These are phyloP conservation scores for Synergus laeviventris DNA, from an alignment of 2,888 invertebrate genomes.

Conservation along the genomic window DNA sequence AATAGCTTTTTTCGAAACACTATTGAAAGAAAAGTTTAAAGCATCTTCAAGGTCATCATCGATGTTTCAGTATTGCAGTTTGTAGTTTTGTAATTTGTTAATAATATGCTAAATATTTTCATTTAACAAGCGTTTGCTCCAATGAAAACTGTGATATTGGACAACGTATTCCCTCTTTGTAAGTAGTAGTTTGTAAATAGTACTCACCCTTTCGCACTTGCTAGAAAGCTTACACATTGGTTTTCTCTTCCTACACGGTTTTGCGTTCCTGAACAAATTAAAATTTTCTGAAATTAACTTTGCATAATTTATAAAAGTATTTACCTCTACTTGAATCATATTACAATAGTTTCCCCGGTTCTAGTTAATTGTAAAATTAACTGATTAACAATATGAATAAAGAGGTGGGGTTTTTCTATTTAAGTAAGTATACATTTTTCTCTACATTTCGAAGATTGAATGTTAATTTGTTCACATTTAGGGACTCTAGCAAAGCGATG, in stretches of 20 bases:
- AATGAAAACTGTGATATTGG: constrained; percentile 72
- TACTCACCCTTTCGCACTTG: constrained; percentile 1
- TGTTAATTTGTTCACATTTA: constrained; percentile 43
- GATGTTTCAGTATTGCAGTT: background rate
- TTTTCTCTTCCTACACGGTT: background rate
- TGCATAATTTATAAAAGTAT: background rate
- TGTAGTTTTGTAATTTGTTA: constrained; percentile 10
- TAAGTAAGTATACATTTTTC: background rate
- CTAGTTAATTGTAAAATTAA: background rate
- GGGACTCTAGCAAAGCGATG: constrained; percentile 86
- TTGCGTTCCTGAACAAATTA: background rate
- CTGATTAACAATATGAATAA: background rate
- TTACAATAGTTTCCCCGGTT: too few relatives aligned
- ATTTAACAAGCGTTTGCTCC: constrained; percentile 72
- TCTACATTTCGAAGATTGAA: background rate
- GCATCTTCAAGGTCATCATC: constrained; percentile 15
- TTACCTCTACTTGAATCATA: too few relatives aligned
- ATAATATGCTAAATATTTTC: constrained; percentile 55
- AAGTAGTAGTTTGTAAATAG: constrained; percentile 61
- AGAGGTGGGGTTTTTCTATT: background rate
- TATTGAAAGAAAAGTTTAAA: background rate
- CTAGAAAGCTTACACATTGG: background rate
- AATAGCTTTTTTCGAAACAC: background rate
- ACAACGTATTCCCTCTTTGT: constrained; percentile 69
- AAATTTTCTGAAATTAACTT: background rate